phyloP scores from a whole-genome alignment of 1,140 invertebrate genomes.

The Sminthurides bifidus region DNA sequence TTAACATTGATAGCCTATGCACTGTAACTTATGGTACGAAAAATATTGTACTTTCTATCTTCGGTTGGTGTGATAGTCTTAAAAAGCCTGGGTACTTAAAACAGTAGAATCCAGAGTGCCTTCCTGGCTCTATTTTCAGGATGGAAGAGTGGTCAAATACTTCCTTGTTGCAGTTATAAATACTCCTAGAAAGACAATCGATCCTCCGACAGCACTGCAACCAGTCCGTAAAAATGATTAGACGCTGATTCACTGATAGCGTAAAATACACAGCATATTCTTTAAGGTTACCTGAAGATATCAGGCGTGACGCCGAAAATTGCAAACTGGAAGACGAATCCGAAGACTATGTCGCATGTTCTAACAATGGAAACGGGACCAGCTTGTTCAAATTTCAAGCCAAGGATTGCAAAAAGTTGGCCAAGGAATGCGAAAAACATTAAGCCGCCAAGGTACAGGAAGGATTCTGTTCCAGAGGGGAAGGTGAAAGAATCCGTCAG shows the following conservation, averaged over 20 bases:
- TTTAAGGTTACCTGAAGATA: conserved; percentile 8
- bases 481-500: conserved; percentile 7
- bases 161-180: conserved; percentile 70
- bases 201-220: conserved; percentile 67
- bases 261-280: background rate
- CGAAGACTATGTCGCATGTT: conserved; percentile 19
- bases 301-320: conserved; percentile 6
- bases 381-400: conserved; percentile 16
- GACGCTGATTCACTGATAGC: background rate
- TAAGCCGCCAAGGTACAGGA: conserved; percentile 68
- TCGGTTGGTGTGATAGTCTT: no score
- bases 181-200: conserved; percentile 71
- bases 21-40: no score
- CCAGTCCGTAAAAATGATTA: conserved; percentile 38
- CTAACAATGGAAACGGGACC: conserved; percentile 10
- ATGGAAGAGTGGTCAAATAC: conserved; percentile 59
- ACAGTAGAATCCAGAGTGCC: no score
- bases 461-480: conserved; percentile 54
- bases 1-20: no score
- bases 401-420: conserved; percentile 15
- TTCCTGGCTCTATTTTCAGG: no score
- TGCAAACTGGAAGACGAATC: conserved; percentile 17
- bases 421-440: conserved; percentile 60
- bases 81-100: no score
- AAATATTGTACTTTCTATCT: no score